phyloP scores from a whole-genome alignment of 2,797 vertebrate species.

The Enteromius radiatus region DNA sequence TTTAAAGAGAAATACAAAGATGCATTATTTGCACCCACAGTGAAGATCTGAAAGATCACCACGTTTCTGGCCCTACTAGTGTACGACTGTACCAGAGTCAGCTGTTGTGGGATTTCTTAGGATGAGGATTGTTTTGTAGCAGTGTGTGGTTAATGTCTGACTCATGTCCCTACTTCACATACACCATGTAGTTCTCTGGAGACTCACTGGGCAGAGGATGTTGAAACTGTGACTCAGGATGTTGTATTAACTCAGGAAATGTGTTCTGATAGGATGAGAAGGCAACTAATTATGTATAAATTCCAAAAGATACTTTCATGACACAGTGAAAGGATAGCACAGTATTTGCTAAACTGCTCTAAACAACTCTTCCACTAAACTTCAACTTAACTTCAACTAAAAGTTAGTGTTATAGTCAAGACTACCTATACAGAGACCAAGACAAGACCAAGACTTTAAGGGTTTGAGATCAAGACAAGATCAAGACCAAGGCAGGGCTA shows the following conservation, averaged over 20 bases:
- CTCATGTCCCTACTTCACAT: neutral
- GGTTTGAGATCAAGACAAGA: too few species aligned
- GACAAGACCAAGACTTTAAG: too few species aligned
- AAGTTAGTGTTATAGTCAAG: too few species aligned
- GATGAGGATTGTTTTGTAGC: neutral
- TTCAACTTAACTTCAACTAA: too few species aligned
- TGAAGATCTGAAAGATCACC: neutral
- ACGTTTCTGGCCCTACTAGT: neutral
- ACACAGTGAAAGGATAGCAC: neutral
- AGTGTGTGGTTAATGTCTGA: neutral
- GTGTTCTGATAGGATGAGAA: constrained; percentile 1
- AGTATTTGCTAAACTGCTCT: too few species aligned
- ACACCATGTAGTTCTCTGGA: constrained; percentile 10
- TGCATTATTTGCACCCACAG: neutral
- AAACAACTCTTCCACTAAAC: too few species aligned
- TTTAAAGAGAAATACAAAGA: neutral
- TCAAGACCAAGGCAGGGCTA: too few species aligned
- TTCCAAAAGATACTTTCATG: neutral
- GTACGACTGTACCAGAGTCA: neutral
- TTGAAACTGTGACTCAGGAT: neutral
- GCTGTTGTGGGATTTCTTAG: neutral
- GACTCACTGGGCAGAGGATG: neutral
- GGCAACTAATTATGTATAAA: neutral
- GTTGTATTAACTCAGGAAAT: neutral
- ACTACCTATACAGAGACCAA: too few species aligned